Evolutionary conservation across 2,113 vertebrate species (phyloP), one percentile per base, ranked within the genome.

Genomic region (Cephalophus harveyi): DNA sequence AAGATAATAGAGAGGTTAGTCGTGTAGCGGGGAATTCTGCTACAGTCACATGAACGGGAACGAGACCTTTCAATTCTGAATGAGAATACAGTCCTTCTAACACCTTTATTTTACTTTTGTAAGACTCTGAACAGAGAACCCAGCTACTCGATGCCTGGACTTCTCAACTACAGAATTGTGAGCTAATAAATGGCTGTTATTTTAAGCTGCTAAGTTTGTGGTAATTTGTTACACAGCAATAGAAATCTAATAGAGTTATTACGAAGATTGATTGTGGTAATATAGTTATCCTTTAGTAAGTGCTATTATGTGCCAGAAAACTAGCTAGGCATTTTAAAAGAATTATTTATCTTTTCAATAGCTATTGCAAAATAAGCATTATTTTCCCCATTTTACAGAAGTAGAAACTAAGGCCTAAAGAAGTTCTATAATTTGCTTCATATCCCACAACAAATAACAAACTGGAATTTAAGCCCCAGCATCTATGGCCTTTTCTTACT

Each of bases 311-410:
- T 55, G 88, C 11, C 13, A 92, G 23, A 79, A 95, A 88, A 86
- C 10, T 54, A 95, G 8, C 0, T 71, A 84, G 55, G 11, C 36
- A 76, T 67, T 78, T 96, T 36, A 67, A 93, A 60, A 84, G 2
- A 97, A 87, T 71, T 57, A 30, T 62, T 91, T 89, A 85, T 55
- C 19, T 94, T 60, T 94, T 88, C 43, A 92, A 55, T 87, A 83
- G 87, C 5, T 30, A 76, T 78, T 76, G 7, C 21, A 82, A 89
- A 59, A 85, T 33, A 59, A 55, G 3, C 3, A 60, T 91, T 79
- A 78, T 43, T 71, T 76, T 1, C 3, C 23, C 11, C 27, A 84
- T 52, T 96, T 95, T 67, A 74, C 3, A 60, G 33, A 89, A 87
- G 54, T 8, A 87, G 12, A 93, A 96, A 94, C 14, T 79, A 91